Percentiles rank a stretch among this genome's conserved stretches.
Conservation (phyloP, 2,797 vertebrate species). For the Phoxinus dragarum region DNA sequence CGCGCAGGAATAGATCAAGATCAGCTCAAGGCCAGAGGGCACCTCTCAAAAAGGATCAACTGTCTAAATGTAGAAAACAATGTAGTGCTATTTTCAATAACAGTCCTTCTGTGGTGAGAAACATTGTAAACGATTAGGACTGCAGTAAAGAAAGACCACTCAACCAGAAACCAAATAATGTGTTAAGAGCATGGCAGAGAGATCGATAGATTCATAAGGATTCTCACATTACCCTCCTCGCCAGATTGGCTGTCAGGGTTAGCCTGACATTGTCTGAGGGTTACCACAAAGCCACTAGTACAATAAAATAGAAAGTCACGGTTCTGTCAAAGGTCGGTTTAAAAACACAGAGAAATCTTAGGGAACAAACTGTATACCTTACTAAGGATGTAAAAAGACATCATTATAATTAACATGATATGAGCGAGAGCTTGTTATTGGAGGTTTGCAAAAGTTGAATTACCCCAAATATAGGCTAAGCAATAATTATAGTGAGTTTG, state of each 20-base stretch:
- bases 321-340: not conserved
- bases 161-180: slow-evolving; percentile 42
- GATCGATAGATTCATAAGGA: slow-evolving; percentile 50
- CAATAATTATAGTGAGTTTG: not conserved
- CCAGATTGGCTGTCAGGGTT: slow-evolving; percentile 3
- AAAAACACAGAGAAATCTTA: not conserved
- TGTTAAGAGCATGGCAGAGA: slow-evolving; percentile 48
- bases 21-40: slow-evolving; percentile 18
- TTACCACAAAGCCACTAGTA: slow-evolving; percentile 22
- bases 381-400: not conserved
- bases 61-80: slow-evolving; percentile 30
- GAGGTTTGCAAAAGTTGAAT: not conserved
- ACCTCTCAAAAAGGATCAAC: slow-evolving; percentile 48
- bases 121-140: slow-evolving; percentile 60
- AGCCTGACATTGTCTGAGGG: slow-evolving; percentile 10
- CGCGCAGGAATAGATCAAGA: not conserved
- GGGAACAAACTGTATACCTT: not conserved
- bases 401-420: not conserved
- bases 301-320: not conserved
- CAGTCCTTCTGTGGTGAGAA: slow-evolving; percentile 43
- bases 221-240: slow-evolving; percentile 4
- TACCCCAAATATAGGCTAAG: not conserved
- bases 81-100: slow-evolving; percentile 52
- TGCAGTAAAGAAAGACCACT: slow-evolving; percentile 32
- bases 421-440: not conserved